Conservation (phyloP, 2,113 vertebrate species). For the Chaetodon auriga region DNA sequence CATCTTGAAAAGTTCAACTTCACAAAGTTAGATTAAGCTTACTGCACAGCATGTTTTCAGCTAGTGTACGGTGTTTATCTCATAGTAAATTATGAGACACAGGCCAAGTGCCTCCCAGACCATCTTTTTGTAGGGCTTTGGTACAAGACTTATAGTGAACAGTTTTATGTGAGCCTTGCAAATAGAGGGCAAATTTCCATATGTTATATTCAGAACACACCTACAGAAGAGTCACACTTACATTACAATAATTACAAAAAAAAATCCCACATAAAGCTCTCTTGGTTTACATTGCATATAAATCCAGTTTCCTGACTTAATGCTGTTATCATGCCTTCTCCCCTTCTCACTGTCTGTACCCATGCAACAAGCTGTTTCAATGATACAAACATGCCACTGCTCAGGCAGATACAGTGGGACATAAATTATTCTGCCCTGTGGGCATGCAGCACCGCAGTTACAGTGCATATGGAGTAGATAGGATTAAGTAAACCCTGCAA, state of each 20-base stretch:
- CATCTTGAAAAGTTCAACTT: slow-evolving; percentile 23
- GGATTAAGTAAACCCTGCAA: slow-evolving; percentile 67
- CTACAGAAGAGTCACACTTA: slow-evolving; percentile 45
- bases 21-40: not conserved
- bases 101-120: not conserved
- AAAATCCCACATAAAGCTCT: slow-evolving; percentile 16
- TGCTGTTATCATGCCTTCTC: slow-evolving; percentile 50
- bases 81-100: slow-evolving; percentile 5
- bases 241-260: slow-evolving; percentile 42
- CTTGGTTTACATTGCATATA: slow-evolving; percentile 39
- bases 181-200: slow-evolving; percentile 43
- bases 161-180: slow-evolving; percentile 27
- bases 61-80: not conserved
- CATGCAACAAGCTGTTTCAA: slow-evolving; percentile 52
- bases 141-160: slow-evolving; percentile 16
- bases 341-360: slow-evolving; percentile 17
- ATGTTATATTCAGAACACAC: slow-evolving; percentile 52
- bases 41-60: not conserved
- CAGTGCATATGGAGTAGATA: slow-evolving; percentile 54
- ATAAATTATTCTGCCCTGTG: slow-evolving; percentile 70
- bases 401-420: slow-evolving; percentile 56
- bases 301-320: slow-evolving; percentile 64
- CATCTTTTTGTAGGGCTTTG: slow-evolving; percentile 23
- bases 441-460: slow-evolving; percentile 50
- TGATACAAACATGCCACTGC: slow-evolving; percentile 43